phyloP scores from a whole-genome alignment of 2,797 vertebrate genomes.

The Strix occidentalis region DNA sequence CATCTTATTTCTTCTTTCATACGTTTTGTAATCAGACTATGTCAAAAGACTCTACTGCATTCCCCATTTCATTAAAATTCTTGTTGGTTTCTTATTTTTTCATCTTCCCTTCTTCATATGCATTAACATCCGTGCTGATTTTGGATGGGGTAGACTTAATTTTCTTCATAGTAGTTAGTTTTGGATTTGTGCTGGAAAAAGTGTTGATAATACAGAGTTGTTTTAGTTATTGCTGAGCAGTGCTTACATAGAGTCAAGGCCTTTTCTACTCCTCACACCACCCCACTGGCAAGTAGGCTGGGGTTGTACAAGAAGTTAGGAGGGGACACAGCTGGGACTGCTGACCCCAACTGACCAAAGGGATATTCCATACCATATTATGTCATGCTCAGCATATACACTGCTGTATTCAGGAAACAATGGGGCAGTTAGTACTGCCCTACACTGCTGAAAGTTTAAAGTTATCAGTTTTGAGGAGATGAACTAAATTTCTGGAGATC shows the following conservation, averaged over 20 bases:
- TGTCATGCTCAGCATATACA: neutral
- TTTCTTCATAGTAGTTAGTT: too few relatives aligned
- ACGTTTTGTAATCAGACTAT: neutral
- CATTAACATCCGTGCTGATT: neutral
- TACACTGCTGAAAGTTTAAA: neutral
- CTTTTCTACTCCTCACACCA: too few relatives aligned
- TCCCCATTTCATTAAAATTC: neutral
- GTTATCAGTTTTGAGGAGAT: neutral
- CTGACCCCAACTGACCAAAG: too few relatives aligned
- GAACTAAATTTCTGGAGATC: neutral
- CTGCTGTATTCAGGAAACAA: neutral
- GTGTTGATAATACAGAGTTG: too few relatives aligned
- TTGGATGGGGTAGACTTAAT: too few relatives aligned
- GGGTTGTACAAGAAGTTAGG: too few relatives aligned
- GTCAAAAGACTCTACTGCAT: neutral
- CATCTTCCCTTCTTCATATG: neutral
- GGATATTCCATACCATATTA: too few relatives aligned
- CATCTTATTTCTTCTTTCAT: neutral
- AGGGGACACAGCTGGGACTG: too few relatives aligned
- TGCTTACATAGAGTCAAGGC: too few relatives aligned
- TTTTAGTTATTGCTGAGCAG: too few relatives aligned
- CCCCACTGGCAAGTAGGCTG: too few relatives aligned
- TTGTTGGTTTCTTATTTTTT: neutral
- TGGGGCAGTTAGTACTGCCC: neutral
- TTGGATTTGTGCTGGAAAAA: too few relatives aligned